Base-by-base conservation (phyloP, 2,113 vertebrate species). In the Todiramphus saurophagus region DNA sequence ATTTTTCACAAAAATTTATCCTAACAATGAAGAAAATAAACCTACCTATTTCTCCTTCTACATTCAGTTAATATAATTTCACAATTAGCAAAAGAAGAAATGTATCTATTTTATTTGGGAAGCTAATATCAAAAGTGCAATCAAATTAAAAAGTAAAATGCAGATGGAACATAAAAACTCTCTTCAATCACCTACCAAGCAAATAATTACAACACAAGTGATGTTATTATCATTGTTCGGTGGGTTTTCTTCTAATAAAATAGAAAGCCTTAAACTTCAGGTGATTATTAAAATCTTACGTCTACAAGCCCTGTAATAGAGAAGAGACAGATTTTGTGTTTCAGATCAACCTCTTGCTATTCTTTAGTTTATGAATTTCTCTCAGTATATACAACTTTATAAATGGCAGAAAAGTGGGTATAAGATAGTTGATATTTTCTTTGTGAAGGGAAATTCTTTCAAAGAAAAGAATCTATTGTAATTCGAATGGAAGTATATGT, bases 81-180 rank as follows among this genome's bases (percentile, higher is more conserved):
- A 59, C 41, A 95, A 16, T 1, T 63, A 43, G 10, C 2, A 27
- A 48, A 83, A 39, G 31, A 30, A 84, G 55, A 67, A 93, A 76
- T n/a, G 12, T 66, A 74, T 25, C n/a, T 93, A 64, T 79, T 53
- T 93, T 86, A 94, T 92, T 68, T 86, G 24, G 27, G 56, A 67
- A 94, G 20, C 13, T 83, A 77, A 91, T 85, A 81, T 92, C 92
- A 95, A 89, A 86, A 83, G 44, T 90, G 58, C 70, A 94, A 95
- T 95, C 86, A 95, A 94, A 88, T 95, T 91, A 93, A 92, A 85
- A 97, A 88, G 15, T 33, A 80, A n/a, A 96, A 95, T 1, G 2
- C 86, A 96, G 78, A 58, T 95, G 70, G 91, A 95, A 89, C 28
- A 91, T 90, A 89, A 94, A 92, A 94, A 68, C 53, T 87, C 95